Evolutionary conservation across 35 echinoderm and acorn worm genomes (phyloP).

Genomic region (Lytechinus variegatus): DNA sequence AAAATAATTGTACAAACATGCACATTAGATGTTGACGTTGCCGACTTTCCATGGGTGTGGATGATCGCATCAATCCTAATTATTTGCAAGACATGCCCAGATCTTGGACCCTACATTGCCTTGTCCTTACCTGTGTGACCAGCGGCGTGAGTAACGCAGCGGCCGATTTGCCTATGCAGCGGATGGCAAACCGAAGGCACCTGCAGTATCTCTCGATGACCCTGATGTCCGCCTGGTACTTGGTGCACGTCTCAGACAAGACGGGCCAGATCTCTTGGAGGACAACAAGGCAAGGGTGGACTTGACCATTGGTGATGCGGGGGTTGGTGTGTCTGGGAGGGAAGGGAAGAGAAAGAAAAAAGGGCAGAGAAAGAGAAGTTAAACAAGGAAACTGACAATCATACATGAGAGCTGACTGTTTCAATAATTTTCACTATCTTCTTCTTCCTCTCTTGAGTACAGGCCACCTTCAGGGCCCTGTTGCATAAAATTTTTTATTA

Average conservation of each 20-base stretch:
- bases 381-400: background rate
- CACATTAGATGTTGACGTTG: too few relatives aligned
- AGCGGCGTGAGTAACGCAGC: constrained; percentile 73
- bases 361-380: background rate
- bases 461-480: too few relatives aligned
- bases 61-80: too few relatives aligned
- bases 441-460: too few relatives aligned
- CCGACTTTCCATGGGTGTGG: too few relatives aligned
- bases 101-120: too few relatives aligned
- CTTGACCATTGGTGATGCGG: constrained; percentile 76
- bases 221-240: constrained; percentile 84
- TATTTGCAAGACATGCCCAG: too few relatives aligned
- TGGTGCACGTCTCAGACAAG: constrained; percentile 72
- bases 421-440: too few relatives aligned
- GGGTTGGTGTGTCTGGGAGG: constrained; percentile 77
- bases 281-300: constrained; percentile 81
- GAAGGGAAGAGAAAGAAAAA: background rate
- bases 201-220: constrained; percentile 95
- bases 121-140: constrained; percentile 76
- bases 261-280: constrained; percentile 92
- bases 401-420: too few relatives aligned
- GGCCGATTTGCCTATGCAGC: constrained; percentile 84
- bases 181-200: constrained; percentile 89
- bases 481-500: too few relatives aligned
- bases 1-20: too few relatives aligned